These are phyloP conservation scores for Steatocranus sp. DNA, from an alignment of 2,797 vertebrate genomes.

Conservation along the genomic window DNA sequence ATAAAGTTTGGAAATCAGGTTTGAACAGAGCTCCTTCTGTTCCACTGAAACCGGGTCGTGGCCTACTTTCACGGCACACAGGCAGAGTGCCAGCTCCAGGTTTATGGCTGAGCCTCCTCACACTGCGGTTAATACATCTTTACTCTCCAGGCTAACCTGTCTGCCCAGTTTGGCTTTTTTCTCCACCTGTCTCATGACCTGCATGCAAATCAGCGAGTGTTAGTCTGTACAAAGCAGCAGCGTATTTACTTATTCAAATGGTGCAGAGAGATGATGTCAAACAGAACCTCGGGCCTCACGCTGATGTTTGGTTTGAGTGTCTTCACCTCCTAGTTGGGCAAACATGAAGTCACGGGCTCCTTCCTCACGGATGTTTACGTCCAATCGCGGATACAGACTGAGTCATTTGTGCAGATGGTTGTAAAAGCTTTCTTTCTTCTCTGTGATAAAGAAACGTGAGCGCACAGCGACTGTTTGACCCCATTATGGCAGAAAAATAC, in stretches of 20 bases:
- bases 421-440: background rate
- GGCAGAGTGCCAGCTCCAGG: background rate
- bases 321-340: conserved; percentile 13
- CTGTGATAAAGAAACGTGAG: background rate
- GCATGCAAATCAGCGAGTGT: conserved; percentile 13
- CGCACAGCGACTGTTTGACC: background rate
- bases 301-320: background rate
- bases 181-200: background rate
- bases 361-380: conserved; percentile 34
- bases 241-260: conserved; percentile 55
- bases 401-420: background rate
- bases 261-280: background rate
- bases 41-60: background rate
- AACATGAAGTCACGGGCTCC: conserved; percentile 8
- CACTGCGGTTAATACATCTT: background rate
- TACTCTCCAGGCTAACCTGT: conserved; percentile 1
- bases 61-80: background rate
- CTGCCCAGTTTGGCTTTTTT: conserved; percentile 10
- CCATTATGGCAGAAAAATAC: background rate
- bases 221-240: background rate
- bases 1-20: background rate
- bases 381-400: background rate
- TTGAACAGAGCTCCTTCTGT: background rate
- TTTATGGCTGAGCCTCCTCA: background rate
- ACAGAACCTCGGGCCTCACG: background rate